Conservation (phyloP, 1,140 invertebrate genomes). For the Apocrypta bakeri region DNA sequence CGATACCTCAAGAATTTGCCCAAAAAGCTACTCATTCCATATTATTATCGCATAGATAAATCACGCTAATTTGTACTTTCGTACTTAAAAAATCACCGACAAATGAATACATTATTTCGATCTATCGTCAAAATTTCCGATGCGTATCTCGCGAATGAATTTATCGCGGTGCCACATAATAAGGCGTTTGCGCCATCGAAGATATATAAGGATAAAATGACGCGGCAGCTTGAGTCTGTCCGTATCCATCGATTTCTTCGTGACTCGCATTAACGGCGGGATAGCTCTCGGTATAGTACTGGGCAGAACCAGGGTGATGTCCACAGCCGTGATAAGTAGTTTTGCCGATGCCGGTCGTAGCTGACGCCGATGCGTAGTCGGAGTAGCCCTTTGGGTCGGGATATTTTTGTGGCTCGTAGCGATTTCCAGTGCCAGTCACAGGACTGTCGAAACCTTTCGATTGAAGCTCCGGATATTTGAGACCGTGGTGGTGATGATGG, state of each 20-base stretch:
- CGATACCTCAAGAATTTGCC: too few species aligned
- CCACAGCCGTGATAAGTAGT: constrained; percentile 62
- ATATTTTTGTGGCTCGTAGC: constrained; percentile 61
- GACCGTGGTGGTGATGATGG: constrained; percentile 41
- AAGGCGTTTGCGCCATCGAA: constrained; percentile 66
- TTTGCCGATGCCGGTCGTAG: constrained; percentile 54
- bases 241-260: constrained; percentile 43
- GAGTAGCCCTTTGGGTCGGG: constrained; percentile 62
- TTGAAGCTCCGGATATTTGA: constrained; percentile 62
- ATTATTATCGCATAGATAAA: neutral
- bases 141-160: neutral
- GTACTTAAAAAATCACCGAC: neutral
- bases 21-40: too few species aligned
- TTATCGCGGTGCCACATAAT: constrained; percentile 71
- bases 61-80: neutral
- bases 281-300: constrained; percentile 61
- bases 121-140: too few species aligned
- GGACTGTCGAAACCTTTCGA: constrained; percentile 62
- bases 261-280: constrained; percentile 4
- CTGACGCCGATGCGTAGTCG: constrained; percentile 45
- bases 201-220: constrained; percentile 71
- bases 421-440: neutral
- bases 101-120: neutral
- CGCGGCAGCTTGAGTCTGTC: neutral
- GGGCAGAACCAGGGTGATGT: constrained; percentile 55